Evolutionary conservation across 2,888 invertebrate genomes (phyloP).

Genomic region (Agapetus fuscipes): DNA sequence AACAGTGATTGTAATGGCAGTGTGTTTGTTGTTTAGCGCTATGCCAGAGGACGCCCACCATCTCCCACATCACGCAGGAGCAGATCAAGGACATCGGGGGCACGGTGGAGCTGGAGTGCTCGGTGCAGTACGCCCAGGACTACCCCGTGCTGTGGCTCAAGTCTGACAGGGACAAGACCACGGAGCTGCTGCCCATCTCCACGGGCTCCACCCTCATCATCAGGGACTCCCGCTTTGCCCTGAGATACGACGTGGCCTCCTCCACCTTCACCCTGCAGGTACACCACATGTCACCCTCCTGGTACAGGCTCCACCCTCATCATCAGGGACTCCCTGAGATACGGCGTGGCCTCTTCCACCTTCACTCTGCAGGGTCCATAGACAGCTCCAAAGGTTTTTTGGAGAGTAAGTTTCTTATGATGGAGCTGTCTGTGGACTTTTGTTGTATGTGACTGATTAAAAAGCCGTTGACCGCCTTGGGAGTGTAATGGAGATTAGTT

Average conservation of each 20-base stretch:
- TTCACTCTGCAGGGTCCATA: conserved; percentile 71
- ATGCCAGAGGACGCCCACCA: conserved; percentile 83
- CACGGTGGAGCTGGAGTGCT: conserved; percentile 78
- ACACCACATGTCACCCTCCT: no score
- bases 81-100: conserved; percentile 89
- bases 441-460: no score
- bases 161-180: conserved; percentile 45
- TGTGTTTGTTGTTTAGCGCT: no score
- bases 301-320: conserved; percentile 77
- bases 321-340: conserved; percentile 72
- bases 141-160: conserved; percentile 82
- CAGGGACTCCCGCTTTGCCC: conserved; percentile 73
- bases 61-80: conserved; percentile 85
- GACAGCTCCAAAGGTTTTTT: no score
- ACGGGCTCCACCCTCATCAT: conserved; percentile 76
- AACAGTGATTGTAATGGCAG: no score
- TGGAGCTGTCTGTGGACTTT: no score
- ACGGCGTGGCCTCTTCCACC: conserved; percentile 70
- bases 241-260: conserved; percentile 68
- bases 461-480: no score
- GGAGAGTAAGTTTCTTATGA: no score
- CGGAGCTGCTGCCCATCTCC: conserved; percentile 72
- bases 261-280: conserved; percentile 73
- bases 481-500: no score
- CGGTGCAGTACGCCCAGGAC: conserved; percentile 80